Base-by-base conservation (phyloP, 53 echinoderm and acorn worm genomes). In the Apostichopus leukothele region DNA sequence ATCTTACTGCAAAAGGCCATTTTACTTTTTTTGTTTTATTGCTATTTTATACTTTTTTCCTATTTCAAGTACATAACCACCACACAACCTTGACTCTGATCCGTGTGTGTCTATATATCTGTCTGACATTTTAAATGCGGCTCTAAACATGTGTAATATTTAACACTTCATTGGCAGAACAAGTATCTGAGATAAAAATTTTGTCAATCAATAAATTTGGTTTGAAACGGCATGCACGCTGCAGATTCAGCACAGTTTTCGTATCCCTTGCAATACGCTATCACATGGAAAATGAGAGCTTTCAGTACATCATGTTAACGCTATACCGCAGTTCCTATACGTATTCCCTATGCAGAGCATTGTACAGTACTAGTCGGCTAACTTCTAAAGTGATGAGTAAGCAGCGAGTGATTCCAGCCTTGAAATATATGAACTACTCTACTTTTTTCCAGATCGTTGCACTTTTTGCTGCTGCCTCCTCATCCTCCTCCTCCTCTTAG, bases 401-500 rank as follows among this genome's bases (percentile, higher is more conserved):
- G 39, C 39, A 79, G 79, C 79, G 79, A n/a, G 79, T 79, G 79
- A 79, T 51, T 52, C 27, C 16, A 79, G 53, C 79, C 52, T 79
- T 79, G 79, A 79, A 79, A 51, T 79, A 53, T 79, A 52, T 52
- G 53, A 53, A 79, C 79, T 79, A 79, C 54, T 54, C 79, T 54
- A 79, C 79, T 79, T 79, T 79, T 52, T 79, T 79, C 54, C 79
- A 21, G 18, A 79, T 79, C 79, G 14, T 53, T 79, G 79, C 53
- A 79, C 79, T 79, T 79, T 79, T 79, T 53, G 52, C 79, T 27
- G 22, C 27, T 16, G 39, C 52, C 77, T 77, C 54, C 21, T 71
- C 20, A 6, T 71, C 71, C 57, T 57, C 6, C 71, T 68, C n/a
- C 71, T 18, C 71, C 71, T 71, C 71, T 16, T 19, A 16, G 71